Evolutionary conservation across 2,888 invertebrate species (phyloP), one percentile per base, ranked within the genome.

Genomic region (Opisthograptis luteolata): DNA sequence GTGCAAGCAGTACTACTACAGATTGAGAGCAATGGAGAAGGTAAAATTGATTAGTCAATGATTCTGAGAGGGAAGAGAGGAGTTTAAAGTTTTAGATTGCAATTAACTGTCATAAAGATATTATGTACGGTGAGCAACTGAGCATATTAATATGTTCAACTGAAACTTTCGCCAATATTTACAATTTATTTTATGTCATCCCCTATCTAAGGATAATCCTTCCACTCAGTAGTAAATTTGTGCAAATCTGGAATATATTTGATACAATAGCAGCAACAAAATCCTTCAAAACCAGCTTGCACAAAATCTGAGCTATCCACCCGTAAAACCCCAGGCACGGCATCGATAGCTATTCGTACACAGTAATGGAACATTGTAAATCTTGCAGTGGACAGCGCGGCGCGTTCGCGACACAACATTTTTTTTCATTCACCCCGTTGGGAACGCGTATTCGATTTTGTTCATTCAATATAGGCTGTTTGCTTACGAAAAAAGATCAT

Each of bases 351-450:
- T 32, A 52, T 43, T 52, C 43, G 43, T 13, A 27, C 44, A 42
- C 72, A 69, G 77, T 84, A 87, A 85, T 87, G 85, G 85, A 76
- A 78, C 62, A 80, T 64, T 78, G 83, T 87, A 87, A 86, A 87
- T 87, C 86, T 86, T 79, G 69, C 75, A 75, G 73, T 74, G 81
- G 83, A 81, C 86, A 84, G 76, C 72, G 69, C 73, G 71, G 68
- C 76, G 71, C 75, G 62, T 60, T 79, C 65, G 68, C 73, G 74
- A 79, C 79, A 80, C 81, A 80, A 79, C 76, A 80, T 83, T 84
- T 85, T 39, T 82, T 84, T 79, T 68, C 76, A 79, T 81, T 78
- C 70, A 75, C 60, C 66, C 82, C 77, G 60, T 66, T 74, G 83
- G 83, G 80, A 80, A 77, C 74, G 76, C 62, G 68, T 70, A 78